Conservation (phyloP, 35 echinoderm and acorn worm species). For the Lytechinus pictus region DNA sequence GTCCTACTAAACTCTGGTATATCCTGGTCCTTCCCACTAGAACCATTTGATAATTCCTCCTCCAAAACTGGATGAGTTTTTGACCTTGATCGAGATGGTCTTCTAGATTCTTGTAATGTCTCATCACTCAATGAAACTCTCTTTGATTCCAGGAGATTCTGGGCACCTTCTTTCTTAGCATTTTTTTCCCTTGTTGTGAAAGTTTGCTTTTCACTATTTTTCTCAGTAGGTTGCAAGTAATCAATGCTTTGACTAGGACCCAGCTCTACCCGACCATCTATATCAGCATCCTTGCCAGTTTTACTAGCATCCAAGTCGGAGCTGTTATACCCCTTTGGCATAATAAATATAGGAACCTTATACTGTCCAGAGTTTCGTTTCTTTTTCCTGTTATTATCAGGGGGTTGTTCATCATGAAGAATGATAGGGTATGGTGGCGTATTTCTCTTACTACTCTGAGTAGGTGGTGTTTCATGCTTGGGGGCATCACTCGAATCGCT, state of each 20-base stretch:
- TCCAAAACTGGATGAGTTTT: slow-evolving; percentile 53
- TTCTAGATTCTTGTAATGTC: background rate
- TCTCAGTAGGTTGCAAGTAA: slow-evolving; percentile 32
- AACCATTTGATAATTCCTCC: slow-evolving; percentile 3
- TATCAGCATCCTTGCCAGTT: background rate
- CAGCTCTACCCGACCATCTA: background rate
- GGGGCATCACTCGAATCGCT: slow-evolving; percentile 35
- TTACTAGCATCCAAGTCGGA: background rate
- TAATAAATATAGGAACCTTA: slow-evolving; percentile 72
- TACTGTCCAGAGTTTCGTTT: slow-evolving; percentile 59
- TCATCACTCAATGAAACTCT: slow-evolving; percentile 36
- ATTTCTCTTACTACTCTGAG: slow-evolving; percentile 51
- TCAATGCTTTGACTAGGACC: background rate
- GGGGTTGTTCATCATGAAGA: slow-evolving; percentile 40
- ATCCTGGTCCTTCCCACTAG: slow-evolving; percentile 36
- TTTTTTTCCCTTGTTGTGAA: background rate
- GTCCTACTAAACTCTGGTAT: background rate
- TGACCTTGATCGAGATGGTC: slow-evolving; percentile 52
- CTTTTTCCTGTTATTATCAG: slow-evolving; percentile 38
- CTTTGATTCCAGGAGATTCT: slow-evolving; percentile 30
- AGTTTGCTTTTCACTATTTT: background rate
- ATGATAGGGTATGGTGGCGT: slow-evolving; percentile 65
- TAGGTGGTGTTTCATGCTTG: background rate
- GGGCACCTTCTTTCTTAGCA: background rate
- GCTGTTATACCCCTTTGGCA: slow-evolving; percentile 58